Percentiles rank a stretch among this genome's conserved stretches.
phyloP scores from a whole-genome alignment of 1,140 invertebrate genomes.

The Lanistes nyassanus region DNA sequence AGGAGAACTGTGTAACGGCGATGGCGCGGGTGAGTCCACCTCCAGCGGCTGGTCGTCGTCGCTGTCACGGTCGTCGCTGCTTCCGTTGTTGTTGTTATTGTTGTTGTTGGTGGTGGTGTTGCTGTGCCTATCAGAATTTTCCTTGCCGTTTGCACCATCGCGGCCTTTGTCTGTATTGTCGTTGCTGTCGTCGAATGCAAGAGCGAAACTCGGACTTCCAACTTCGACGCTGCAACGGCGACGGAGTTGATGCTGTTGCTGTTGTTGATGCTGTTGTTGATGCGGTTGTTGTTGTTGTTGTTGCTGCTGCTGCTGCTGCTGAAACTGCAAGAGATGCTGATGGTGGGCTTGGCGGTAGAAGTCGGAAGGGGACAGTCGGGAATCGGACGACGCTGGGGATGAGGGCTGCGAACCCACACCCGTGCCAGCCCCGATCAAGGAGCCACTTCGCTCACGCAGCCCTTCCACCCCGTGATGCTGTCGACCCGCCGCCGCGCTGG shows the following conservation, averaged over 20 bases:
- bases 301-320: too few relatives aligned
- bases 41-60: constrained; percentile 30
- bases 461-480: neutral
- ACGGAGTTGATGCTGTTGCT: neutral
- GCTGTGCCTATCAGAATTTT: neutral
- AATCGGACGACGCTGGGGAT: too few relatives aligned
- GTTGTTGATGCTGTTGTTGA: neutral
- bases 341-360: too few relatives aligned
- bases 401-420: too few relatives aligned
- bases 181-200: constrained; percentile 15
- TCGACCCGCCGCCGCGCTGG: neutral
- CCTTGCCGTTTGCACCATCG: neutral
- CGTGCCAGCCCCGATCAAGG: neutral
- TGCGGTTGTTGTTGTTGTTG: neutral
- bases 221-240: neutral
- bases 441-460: neutral
- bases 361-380: too few relatives aligned
- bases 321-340: too few relatives aligned
- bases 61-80: constrained; percentile 19
- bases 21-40: constrained; percentile 30
- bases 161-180: constrained; percentile 2
- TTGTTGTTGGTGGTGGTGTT: constrained; percentile 10
- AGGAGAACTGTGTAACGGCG: constrained; percentile 18
- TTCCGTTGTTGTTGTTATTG: neutral
- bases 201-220: neutral